Percentiles rank a stretch among this genome's conserved stretches.
Conservation (phyloP, 2,888 invertebrate species). For the Eristalis pertinax region DNA sequence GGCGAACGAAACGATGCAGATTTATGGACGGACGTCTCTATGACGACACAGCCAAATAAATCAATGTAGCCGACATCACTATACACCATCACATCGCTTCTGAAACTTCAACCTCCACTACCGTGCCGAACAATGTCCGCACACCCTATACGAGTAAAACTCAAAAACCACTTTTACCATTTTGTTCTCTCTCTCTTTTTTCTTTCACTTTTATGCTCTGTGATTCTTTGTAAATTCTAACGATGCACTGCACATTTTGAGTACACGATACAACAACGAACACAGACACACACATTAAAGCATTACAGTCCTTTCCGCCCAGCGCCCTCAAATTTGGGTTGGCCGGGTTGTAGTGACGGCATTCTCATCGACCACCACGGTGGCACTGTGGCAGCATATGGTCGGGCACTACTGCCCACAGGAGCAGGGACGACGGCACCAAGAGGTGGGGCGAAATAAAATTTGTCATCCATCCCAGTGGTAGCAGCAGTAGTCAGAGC, state of each 20-base stretch:
- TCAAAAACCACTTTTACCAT: not conserved
- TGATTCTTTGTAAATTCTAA: conserved; percentile 26
- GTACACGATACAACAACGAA: conserved; percentile 11
- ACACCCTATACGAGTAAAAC: conserved; percentile 2
- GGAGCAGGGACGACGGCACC: not conserved
- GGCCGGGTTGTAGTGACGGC: conserved; percentile 13
- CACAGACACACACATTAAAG: conserved; percentile 36
- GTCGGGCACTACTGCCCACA: conserved; percentile 45
- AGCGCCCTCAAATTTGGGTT: conserved; percentile 28
- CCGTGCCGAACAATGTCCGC: not conserved
- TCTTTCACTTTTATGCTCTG: conserved; percentile 9
- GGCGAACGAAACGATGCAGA: too few relatives aligned
- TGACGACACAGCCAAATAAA: too few relatives aligned
- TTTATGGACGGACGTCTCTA: too few relatives aligned
- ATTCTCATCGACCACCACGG: conserved; percentile 40
- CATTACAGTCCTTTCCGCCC: conserved; percentile 42
- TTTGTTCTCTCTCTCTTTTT: conserved; percentile 24
- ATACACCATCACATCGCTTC: too few relatives aligned
- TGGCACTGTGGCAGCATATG: conserved; percentile 47
- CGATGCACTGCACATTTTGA: conserved; percentile 11
- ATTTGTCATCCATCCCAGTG: conserved; percentile 24
- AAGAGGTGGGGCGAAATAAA: conserved; percentile 27
- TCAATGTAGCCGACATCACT: too few relatives aligned
- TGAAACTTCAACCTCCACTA: not conserved
- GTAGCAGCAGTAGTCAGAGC: not conserved